These are phyloP conservation scores for Microchrysa polita DNA, from an alignment of 2,888 invertebrate genomes.

Conservation along the genomic window DNA sequence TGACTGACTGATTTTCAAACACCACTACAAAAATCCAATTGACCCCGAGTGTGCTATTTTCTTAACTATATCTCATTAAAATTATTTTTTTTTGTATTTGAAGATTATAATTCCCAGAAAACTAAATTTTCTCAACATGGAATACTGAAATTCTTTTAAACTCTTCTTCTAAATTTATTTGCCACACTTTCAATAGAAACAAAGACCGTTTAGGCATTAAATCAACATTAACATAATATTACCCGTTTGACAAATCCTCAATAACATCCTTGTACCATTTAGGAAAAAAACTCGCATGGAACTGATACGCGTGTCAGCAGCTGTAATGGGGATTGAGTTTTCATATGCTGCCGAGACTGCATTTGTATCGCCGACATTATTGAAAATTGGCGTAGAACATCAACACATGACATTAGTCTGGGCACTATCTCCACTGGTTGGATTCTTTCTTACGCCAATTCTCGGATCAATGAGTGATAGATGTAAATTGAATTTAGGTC, in stretches of 20 bases:
- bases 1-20: too few relatives aligned
- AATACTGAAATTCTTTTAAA: too few relatives aligned
- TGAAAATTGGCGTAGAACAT: conserved; percentile 92
- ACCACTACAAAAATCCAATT: too few relatives aligned
- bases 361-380: conserved; percentile 92
- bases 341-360: conserved; percentile 98
- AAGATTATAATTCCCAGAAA: too few relatives aligned
- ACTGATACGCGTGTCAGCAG: conserved; percentile 87
- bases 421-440: conserved; percentile 93
- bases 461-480: conserved; percentile 92
- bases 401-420: conserved; percentile 95
- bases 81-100: too few relatives aligned
- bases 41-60: too few relatives aligned
- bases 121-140: too few relatives aligned
- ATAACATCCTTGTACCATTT: conserved; percentile 48
- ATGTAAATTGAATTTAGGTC: conserved; percentile 81
- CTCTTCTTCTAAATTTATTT: too few relatives aligned
- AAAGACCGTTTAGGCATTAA: too few relatives aligned
- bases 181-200: too few relatives aligned
- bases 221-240: background rate
- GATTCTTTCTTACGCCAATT: conserved; percentile 93
- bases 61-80: too few relatives aligned
- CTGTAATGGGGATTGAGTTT: conserved; percentile 97
- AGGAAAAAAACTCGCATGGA: conserved; percentile 83
- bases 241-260: background rate